Base-by-base conservation (phyloP, 2,797 vertebrate species). In the Pachyuromys duprasi region DNA sequence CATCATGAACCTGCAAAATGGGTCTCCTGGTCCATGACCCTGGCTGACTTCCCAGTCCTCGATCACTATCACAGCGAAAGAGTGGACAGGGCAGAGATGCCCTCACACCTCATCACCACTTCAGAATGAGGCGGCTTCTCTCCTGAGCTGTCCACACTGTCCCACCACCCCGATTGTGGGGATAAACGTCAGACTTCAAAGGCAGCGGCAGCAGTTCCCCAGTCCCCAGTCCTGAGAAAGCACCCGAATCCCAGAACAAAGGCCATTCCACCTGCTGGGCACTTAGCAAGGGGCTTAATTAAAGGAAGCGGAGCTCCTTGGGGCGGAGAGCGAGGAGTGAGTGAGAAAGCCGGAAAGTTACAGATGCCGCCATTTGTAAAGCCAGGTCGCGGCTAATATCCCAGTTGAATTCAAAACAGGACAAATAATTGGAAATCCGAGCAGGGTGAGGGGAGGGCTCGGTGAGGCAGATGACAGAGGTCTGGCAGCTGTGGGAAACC, bases 401-500 rank as follows among this genome's bases (percentile, higher is more conserved):
- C 97, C 96, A 70, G 96, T 94, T 97, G 96, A 97, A 96, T 97
- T 95, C 97, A 93, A 98, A 97, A 97, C 97, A 97, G 93, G 93
- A 92, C 93, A 96, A 96, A 96, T 98, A 97, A 98, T 98, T 97
- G 97, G 97, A 97, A 97, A 98, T 75, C 92, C 75, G 97, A 98
- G 96, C 82, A 62, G 94, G 86, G 94, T 86, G 95, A 97, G 93
- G 79, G 86, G 55, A 62, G 60, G 72, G 93, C 89, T 81, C 2
- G 3, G 72, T 67, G 90, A 83, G 74, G 8, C 11, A 78, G 97
- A 97, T 98, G 97, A 98, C 96, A 97, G 97, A 98, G 94, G 75
- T 65, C 89, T 92, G 80, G 93, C 97, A 97, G 97, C 97, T 98
- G 97, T 96, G 95, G 79, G 79, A 92, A 90, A 49, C 78, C 49